Base-by-base conservation (phyloP, 2,797 vertebrate genomes). In the Tokudaia tokunoshimensis region DNA sequence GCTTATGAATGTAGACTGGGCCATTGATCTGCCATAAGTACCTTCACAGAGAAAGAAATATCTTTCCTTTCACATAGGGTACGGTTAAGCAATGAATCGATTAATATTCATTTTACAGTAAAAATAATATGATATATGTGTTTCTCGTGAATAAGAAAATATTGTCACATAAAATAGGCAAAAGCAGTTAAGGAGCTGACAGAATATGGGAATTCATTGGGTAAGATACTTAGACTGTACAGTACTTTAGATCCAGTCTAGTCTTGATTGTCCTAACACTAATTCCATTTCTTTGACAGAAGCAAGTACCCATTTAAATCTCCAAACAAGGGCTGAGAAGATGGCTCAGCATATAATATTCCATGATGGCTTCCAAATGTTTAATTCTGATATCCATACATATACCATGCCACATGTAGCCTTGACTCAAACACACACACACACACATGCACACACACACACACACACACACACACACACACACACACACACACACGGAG, bases 51-150 rank as follows among this genome's bases (percentile, higher is more conserved):
- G 15, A 91, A 22, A 11, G n/a, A 61, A 84, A 91, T 72, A 52
- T 1, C 5, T 31, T 95, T 91, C 1, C 24, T 1, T 8, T 7
- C 44, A 61, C 37, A 44, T 17, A 89, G 41, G 24, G n/a, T 13
- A 55, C 41, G 0, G 6, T 50, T 57, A 74, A 61, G 13, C 65
- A 72, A 67, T 89, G 55, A 94, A 70, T n/a, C 57, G 29, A 92
- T 79, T 89, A 82, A 19, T 84, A 78, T 89, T 88, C 34, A 65
- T 86, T 92, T 86, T 91, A 29, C 78, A 97, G 75, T 76, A 22
- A 90, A 88, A 31, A 5, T 70, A 81, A 37, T 80, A 81, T 93
- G 47, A 83, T 79, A 63, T n/a, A 1, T 74, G 22, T 17, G 5
- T 81, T 96, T 22, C 29, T 94, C 37, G 19, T 61, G 13, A 13